These are phyloP conservation scores for Gymnorhina tibicen DNA, from an alignment of 2,113 vertebrate species.

Conservation along the genomic window DNA sequence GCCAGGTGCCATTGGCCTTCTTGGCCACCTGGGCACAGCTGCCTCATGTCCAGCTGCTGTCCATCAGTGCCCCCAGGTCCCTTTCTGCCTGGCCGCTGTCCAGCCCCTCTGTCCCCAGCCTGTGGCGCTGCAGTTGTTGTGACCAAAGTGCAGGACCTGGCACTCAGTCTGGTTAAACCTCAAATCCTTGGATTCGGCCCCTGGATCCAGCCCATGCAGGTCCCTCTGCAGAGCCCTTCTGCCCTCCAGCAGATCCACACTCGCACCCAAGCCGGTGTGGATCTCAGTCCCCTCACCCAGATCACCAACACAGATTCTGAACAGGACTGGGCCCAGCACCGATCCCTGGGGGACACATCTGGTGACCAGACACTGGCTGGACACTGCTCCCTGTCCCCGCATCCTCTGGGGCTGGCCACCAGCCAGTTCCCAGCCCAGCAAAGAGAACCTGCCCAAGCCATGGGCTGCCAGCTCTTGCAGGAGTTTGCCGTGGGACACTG, in stretches of 20 bases:
- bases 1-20: neutral
- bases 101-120: neutral
- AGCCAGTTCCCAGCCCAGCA: neutral
- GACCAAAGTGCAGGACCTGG: neutral
- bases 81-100: neutral
- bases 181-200: neutral
- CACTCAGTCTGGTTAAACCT: neutral
- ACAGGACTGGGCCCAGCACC: too few species aligned
- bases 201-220: neutral
- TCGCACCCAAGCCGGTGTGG: neutral
- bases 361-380: neutral
- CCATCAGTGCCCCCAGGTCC: neutral
- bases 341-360: neutral
- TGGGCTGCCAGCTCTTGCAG: neutral
- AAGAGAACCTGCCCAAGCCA: too few species aligned
- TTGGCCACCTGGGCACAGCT: neutral
- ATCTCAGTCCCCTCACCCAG: neutral
- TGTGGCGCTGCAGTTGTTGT: fast-evolving
- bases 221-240: neutral
- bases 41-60: neutral
- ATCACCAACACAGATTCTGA: neutral
- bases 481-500: fast-evolving
- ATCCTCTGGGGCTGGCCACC: neutral
- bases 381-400: neutral
- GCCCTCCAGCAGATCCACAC: neutral